Evolutionary conservation across 2,888 invertebrate genomes (phyloP).

Genomic region (Sisyra terminalis): DNA sequence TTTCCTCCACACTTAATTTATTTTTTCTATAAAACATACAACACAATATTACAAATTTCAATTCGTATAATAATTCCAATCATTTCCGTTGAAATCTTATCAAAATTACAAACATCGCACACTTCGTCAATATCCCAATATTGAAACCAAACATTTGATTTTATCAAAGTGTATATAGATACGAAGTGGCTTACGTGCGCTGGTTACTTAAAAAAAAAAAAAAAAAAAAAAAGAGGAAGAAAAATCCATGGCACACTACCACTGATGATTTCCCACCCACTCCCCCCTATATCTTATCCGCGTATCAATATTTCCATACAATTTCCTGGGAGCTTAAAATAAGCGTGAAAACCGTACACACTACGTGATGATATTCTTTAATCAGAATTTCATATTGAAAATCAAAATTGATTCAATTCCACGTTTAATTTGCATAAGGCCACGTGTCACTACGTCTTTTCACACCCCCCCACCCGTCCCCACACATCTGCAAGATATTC

Average conservation of each 20-base stretch:
- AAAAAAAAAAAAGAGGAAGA: background rate
- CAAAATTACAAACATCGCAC: too few species aligned
- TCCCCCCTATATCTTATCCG: background rate
- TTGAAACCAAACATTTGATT: too few species aligned
- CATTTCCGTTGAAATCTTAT: too few species aligned
- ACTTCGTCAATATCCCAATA: too few species aligned
- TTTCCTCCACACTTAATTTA: too few species aligned
- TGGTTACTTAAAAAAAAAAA: background rate
- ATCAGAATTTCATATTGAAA: constrained; percentile 21
- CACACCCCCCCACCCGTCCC: too few species aligned
- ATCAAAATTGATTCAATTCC: constrained; percentile 28
- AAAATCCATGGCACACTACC: background rate
- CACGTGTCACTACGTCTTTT: background rate
- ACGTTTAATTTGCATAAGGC: constrained; percentile 5
- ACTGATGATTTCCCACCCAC: background rate
- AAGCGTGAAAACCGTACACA: background rate
- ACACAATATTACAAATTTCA: too few species aligned
- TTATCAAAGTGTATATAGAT: too few species aligned
- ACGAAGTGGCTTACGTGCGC: background rate
- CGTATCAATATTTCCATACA: constrained; percentile 6
- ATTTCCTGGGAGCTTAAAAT: constrained; percentile 5
- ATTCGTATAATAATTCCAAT: too few species aligned
- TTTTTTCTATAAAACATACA: too few species aligned
- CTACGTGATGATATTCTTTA: constrained; percentile 23
- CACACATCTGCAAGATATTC: too few species aligned